These are phyloP conservation scores for Atlantisia rogersi DNA, from an alignment of 2,113 vertebrate species.

Conservation along the genomic window DNA sequence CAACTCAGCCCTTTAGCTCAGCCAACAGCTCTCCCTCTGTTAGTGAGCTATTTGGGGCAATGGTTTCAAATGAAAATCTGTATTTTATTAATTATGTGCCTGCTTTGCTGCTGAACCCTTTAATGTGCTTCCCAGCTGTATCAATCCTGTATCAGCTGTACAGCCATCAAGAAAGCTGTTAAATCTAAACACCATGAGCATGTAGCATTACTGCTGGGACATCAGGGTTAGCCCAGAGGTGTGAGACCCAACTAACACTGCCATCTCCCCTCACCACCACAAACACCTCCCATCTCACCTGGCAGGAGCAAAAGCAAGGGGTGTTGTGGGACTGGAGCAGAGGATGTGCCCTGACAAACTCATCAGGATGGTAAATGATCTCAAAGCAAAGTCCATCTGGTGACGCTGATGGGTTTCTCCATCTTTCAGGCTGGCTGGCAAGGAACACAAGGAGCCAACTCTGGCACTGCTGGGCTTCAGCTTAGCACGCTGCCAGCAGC, in stretches of 20 bases:
- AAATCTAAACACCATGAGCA: background rate
- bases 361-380: background rate
- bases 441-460: background rate
- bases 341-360: background rate
- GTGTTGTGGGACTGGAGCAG: rapidly evolving
- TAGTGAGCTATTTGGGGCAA: slow-evolving; percentile 49
- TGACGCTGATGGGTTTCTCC: background rate
- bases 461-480: background rate
- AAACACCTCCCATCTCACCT: background rate
- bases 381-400: slow-evolving; percentile 41
- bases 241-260: background rate
- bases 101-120: slow-evolving; percentile 56
- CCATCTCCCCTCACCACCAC: background rate
- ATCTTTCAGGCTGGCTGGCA: background rate
- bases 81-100: slow-evolving; percentile 73
- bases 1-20: background rate
- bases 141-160: background rate
- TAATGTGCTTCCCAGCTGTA: slow-evolving; percentile 67
- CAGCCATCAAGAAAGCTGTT: background rate
- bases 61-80: slow-evolving; percentile 69
- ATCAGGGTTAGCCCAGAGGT: rapidly evolving
- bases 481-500: slow-evolving; percentile 20
- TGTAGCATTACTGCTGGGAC: background rate
- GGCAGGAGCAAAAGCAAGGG: background rate
- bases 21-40: background rate